Conservation (phyloP, 2,888 invertebrate genomes). For the Xestoiulus laeticollis region DNA sequence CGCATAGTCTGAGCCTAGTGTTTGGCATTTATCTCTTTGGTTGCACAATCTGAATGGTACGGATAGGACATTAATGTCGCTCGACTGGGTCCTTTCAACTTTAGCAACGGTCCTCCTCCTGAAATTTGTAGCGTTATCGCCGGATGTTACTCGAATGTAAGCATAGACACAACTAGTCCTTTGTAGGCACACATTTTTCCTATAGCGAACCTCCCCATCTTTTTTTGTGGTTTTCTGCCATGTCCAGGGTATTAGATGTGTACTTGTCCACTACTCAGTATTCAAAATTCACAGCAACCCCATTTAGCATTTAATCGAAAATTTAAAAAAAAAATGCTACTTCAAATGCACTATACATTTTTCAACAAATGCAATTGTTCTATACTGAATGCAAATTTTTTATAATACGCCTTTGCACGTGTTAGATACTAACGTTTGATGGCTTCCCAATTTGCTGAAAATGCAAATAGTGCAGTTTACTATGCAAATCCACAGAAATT, state of each 20-base stretch:
- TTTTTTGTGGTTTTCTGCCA: background rate
- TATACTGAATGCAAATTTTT: background rate
- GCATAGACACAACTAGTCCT: background rate
- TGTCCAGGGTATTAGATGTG: conserved; percentile 9
- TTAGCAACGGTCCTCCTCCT: conserved; percentile 42
- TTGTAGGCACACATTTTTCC: background rate
- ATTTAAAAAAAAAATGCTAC: background rate
- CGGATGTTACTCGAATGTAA: conserved; percentile 45
- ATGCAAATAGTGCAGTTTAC: background rate
- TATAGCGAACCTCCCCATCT: background rate
- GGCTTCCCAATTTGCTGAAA: conserved; percentile 6
- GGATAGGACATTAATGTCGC: conserved; percentile 40
- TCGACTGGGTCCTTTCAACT: conserved; percentile 34
- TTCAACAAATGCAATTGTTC: background rate
- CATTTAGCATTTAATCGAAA: conserved; percentile 1
- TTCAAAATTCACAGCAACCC: background rate
- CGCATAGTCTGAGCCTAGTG: background rate
- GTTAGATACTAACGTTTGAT: background rate
- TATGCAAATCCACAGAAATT: background rate
- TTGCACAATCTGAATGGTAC: conserved; percentile 45
- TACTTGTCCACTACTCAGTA: background rate
- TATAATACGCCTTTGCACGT: background rate
- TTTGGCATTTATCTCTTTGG: conserved; percentile 30
- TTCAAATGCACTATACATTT: background rate
- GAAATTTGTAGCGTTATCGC: conserved; percentile 46